A percentile compares a stretch with the other conserved stretches of the same genome.
phyloP scores from a whole-genome alignment of 1,140 invertebrate species.

The Chlorops oryzae region DNA sequence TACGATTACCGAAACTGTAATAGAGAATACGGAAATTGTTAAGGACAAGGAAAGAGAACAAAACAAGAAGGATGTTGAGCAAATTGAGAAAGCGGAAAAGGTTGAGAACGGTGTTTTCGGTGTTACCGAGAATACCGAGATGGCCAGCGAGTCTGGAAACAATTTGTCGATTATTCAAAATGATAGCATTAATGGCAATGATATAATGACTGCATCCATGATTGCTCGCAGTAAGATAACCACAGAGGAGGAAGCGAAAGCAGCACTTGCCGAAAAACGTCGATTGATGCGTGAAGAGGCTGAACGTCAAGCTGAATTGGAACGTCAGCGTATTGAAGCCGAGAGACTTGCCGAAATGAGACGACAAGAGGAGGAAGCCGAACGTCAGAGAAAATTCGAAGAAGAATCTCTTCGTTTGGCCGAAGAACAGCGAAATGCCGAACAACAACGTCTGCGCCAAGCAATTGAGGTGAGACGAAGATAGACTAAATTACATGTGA shows the following conservation, averaged over 20 bases:
- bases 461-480: slow-evolving; percentile 57
- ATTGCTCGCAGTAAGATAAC: slow-evolving; percentile 64
- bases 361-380: slow-evolving; percentile 76
- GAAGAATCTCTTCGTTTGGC: slow-evolving; percentile 67
- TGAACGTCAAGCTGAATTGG: slow-evolving; percentile 76
- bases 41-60: too few relatives aligned
- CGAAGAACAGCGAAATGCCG: slow-evolving; percentile 63
- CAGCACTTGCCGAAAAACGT: slow-evolving; percentile 77
- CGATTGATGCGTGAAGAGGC: slow-evolving; percentile 77
- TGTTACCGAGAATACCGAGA: too few relatives aligned
- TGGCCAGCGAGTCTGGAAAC: too few relatives aligned
- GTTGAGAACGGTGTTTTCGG: too few relatives aligned
- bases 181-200: too few relatives aligned
- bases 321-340: slow-evolving; percentile 67
- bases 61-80: too few relatives aligned
- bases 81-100: too few relatives aligned
- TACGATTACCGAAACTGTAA: too few relatives aligned
- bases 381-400: slow-evolving; percentile 69
- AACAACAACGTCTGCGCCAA: slow-evolving; percentile 66
- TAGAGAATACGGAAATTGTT: too few relatives aligned
- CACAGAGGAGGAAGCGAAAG: slow-evolving; percentile 84
- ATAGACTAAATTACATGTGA: background rate
- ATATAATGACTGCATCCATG: slow-evolving; percentile 56
- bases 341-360: slow-evolving; percentile 68
- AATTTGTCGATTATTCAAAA: too few relatives aligned